Percentiles rank a stretch among this genome's conserved stretches.
Conservation (phyloP, 2,888 invertebrate genomes). For the Phyto melanocephala region DNA sequence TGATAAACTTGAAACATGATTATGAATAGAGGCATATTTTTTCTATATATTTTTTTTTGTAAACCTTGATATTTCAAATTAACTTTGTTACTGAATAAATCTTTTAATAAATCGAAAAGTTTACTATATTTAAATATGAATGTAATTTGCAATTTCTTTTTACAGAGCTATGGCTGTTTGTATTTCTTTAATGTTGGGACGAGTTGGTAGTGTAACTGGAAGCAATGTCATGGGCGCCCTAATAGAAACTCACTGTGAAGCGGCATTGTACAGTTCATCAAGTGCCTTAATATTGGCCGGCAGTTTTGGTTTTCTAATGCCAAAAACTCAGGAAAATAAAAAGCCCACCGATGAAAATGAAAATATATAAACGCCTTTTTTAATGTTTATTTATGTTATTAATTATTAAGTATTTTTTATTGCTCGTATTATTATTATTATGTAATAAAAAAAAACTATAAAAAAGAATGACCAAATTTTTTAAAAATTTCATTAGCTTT, state of each 20-base stretch:
- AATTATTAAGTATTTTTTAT: background rate
- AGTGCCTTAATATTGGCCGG: constrained; percentile 63
- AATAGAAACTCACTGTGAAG: constrained; percentile 68
- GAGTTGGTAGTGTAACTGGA: constrained; percentile 68
- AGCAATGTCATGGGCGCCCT: constrained; percentile 67
- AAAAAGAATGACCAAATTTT: background rate
- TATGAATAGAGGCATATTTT: no score
- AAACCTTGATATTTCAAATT: no score
- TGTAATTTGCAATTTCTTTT: constrained; percentile 5
- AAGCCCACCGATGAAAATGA: constrained; percentile 24
- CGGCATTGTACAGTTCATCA: constrained; percentile 61
- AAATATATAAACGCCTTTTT: background rate
- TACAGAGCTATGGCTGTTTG: constrained; percentile 70
- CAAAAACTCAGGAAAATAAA: constrained; percentile 42
- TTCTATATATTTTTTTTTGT: no score
- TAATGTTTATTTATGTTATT: background rate
- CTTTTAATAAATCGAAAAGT: no score
- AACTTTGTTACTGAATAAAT: no score
- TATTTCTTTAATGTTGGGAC: constrained; percentile 69
- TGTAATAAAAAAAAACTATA: background rate
- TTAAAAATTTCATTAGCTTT: background rate
- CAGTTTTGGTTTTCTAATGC: constrained; percentile 61
- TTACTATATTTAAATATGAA: no score
- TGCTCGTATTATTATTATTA: no score
- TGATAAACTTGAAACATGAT: no score